Conservation (phyloP, 1,140 invertebrate species). For the Diploscapter pachys region DNA sequence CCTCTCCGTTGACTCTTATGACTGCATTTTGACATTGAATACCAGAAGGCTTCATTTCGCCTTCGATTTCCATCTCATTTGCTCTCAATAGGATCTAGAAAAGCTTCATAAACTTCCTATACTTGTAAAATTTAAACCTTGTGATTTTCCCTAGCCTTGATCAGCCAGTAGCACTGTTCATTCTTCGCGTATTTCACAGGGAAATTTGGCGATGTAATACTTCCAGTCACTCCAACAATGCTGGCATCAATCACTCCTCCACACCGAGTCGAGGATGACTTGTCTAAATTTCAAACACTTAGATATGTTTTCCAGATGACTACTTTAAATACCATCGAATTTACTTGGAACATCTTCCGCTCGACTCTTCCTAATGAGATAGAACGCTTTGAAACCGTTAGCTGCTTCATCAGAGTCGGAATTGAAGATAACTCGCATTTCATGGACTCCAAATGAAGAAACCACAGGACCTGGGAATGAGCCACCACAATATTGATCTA, state of each 20-base stretch:
- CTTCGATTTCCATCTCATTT: constrained; percentile 48
- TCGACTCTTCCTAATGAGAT: constrained; percentile 50
- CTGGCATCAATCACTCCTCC: constrained; percentile 44
- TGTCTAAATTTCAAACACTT: not conserved
- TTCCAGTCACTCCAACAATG: constrained; percentile 39
- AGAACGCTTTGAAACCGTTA: constrained; percentile 57
- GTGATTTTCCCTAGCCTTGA: constrained; percentile 45
- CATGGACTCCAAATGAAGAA: constrained; percentile 50
- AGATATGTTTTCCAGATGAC: too few species aligned
- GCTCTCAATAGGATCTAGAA: constrained; percentile 42
- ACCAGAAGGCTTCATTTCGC: constrained; percentile 49
- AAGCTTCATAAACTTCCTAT: constrained; percentile 4
- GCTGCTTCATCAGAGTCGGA: constrained; percentile 52
- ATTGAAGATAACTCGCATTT: constrained; percentile 55
- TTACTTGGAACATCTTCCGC: constrained; percentile 46
- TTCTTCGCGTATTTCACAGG: constrained; percentile 56
- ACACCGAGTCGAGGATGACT: constrained; percentile 37
- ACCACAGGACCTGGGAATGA: constrained; percentile 53
- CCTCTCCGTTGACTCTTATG: constrained; percentile 41
- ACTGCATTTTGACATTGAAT: constrained; percentile 53
- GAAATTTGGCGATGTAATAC: constrained; percentile 44
- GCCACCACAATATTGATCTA: constrained; percentile 47
- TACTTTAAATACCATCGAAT: too few species aligned
- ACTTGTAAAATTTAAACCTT: constrained; percentile 30
- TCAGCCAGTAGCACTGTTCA: constrained; percentile 55